Base-by-base conservation (phyloP, 2,797 vertebrate species). In the Schizothorax lantsangensis region DNA sequence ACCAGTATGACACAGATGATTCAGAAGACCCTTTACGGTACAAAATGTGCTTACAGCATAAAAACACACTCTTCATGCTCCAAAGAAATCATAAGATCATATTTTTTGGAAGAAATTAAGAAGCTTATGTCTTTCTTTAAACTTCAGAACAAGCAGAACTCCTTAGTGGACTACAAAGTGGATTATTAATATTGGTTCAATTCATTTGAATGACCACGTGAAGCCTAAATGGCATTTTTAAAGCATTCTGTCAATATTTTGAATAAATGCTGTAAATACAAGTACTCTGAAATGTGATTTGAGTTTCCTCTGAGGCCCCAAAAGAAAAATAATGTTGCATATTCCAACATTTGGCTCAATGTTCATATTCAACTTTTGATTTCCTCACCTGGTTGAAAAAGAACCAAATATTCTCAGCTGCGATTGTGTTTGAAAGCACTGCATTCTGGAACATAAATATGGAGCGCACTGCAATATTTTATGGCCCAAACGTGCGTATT, bases 1-100 rank as follows among this genome's bases (percentile, higher is more conserved):
- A 96, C 79, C 96, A 97, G 59, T 96, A 96, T 19, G 92, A 95
- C 10, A 93, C 94, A 4, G 96, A 96, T 30, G 96, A 97, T 91
- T 90, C 92, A 0, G 96, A 97, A 88, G 95, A 96, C 80, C 96
- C 96, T 0, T 89, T 95, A 57, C 92, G 96, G 98, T 99, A 90
- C 36, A 45, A n/a, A 73, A 14, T 69, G 45, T 38, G 9, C 54
- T 75, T 38, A 19, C 45, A 68, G 43, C 30, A 52, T 52, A 83
- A 57, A 83, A 54, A 84, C 33, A 84, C 30, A 40, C n/a, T 43
- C 17, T 26, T 6, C 26, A 38, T 84, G 21, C 19, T 49, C 30
- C 33, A 8, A 30, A 68, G 19, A 85, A 36, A 85, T 72, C 47
- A 52, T 43, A 52, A 71, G 14, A 40, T 33, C 33, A 66, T 49